Evolutionary conservation across 1,140 invertebrate species (phyloP), one percentile per base, ranked within the genome.

Genomic region (Eulimnadia texana): DNA sequence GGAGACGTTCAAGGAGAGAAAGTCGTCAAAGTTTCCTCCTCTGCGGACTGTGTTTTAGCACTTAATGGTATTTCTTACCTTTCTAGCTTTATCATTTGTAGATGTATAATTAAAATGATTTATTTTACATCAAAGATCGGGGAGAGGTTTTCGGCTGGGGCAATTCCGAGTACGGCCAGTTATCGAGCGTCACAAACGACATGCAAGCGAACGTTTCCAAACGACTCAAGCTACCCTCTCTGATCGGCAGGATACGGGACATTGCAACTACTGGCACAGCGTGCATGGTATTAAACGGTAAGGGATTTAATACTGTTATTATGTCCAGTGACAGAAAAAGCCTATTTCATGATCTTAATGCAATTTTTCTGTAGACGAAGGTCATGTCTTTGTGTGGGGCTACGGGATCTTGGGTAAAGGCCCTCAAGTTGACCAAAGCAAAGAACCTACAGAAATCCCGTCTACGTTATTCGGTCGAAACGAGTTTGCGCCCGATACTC

Each of bases 71-170:
- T 71, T 33, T 57, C 33, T 54, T 50, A 51, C 42, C 59, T 54
- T 57, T 54, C 3, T 20, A 19, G 10, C 60, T 61, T 62, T 59
- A 59, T 64, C 10, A 24, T 11, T 20, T n/a, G n/a, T n/a, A n/a
- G n/a, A 19, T 13, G 0, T 64, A 0, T 10, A 16, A 25, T 23
- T 3, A 28, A 64, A 19, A 22, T 60, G 13, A 47, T n/a, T 1
- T 3, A 50, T 23, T 60, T 33, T 16, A 1, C 2, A 16, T 73
- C 77, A 57, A 71, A 88, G 91, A 93, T 66, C 83, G 85, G 70
- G 93, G 93, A 20, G 88, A 95, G 68, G 77, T 96, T 1, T 98
- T 96, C 78, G 93, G 93, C 0, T 98, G 94, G 93, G 94, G 95
- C 22, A 98, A 95, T 72, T 86, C 87, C 1, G 95, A 98, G 75